Evolutionary conservation across 2,888 invertebrate genomes (phyloP).

Genomic region (Zonitis immaculata): DNA sequence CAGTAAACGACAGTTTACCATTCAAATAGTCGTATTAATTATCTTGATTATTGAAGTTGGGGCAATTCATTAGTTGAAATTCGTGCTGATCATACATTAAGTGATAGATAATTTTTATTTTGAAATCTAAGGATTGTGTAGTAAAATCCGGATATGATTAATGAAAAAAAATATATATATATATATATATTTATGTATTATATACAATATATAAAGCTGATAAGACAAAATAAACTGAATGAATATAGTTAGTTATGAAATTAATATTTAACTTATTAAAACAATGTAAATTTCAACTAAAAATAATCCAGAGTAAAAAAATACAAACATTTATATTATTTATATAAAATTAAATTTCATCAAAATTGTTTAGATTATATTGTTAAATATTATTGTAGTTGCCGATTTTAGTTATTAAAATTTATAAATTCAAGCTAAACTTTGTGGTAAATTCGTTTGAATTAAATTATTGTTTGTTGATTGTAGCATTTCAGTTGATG

Average conservation of each 20-base stretch:
- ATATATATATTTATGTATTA: too few relatives aligned
- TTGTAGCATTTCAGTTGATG: neutral
- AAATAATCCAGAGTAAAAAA: neutral
- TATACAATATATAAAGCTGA: too few relatives aligned
- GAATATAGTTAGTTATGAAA: too few relatives aligned
- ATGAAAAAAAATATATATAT: too few relatives aligned
- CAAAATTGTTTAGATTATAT: neutral
- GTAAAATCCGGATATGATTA: too few relatives aligned
- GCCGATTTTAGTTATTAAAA: neutral
- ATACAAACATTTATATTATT: too few relatives aligned
- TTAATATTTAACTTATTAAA: neutral
- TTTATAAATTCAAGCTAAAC: neutral
- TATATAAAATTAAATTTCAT: neutral
- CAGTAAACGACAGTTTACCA: neutral
- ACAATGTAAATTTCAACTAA: neutral
- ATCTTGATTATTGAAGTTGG: neutral
- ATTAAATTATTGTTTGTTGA: neutral
- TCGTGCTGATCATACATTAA: neutral
- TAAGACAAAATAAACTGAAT: too few relatives aligned
- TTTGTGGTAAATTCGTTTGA: neutral
- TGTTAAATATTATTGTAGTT: neutral
- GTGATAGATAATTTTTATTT: neutral
- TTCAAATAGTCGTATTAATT: neutral
- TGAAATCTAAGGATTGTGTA: too few relatives aligned
- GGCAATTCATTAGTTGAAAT: neutral